Conservation (phyloP, 2,888 invertebrate species). For the Petrophora chlorosata region DNA sequence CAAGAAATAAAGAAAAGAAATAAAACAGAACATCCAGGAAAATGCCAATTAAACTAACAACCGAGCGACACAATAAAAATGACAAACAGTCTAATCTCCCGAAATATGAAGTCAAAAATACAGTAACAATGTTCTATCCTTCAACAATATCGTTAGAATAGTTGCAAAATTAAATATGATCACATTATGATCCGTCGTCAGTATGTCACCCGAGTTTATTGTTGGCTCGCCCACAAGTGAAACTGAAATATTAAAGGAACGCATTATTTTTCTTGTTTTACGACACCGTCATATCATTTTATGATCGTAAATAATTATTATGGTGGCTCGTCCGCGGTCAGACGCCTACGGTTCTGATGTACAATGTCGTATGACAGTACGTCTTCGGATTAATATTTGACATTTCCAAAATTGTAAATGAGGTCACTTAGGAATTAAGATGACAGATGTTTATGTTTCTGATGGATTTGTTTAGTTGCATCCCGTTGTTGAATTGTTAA, state of each 20-base stretch:
- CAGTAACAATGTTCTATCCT: slow-evolving; percentile 18
- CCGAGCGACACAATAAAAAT: slow-evolving; percentile 16
- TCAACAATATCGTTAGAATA: slow-evolving; percentile 15
- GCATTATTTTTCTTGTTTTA: slow-evolving; percentile 57
- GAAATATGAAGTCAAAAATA: slow-evolving; percentile 10
- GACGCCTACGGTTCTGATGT: slow-evolving; percentile 8
- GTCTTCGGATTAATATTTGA: neutral
- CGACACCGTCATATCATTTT: slow-evolving; percentile 51
- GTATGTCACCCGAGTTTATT: slow-evolving; percentile 37
- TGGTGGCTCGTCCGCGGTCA: slow-evolving; percentile 28
- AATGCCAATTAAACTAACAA: slow-evolving; percentile 23
- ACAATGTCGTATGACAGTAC: no score
- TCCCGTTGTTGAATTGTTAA: no score
- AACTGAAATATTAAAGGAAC: slow-evolving; percentile 48
- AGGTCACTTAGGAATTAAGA: no score
- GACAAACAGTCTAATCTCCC: slow-evolving; percentile 13
- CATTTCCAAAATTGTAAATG: neutral
- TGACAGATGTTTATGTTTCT: no score
- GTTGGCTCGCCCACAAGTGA: slow-evolving; percentile 37
- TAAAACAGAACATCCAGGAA: slow-evolving; percentile 14
- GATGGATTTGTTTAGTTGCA: no score
- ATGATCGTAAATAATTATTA: slow-evolving; percentile 56
- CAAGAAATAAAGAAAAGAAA: neutral
- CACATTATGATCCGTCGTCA: slow-evolving; percentile 21
- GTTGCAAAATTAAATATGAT: slow-evolving; percentile 4